Evolutionary conservation across 2,888 invertebrate genomes (phyloP), one percentile per base, ranked within the genome.

Genomic region (Leptopilina myrica): DNA sequence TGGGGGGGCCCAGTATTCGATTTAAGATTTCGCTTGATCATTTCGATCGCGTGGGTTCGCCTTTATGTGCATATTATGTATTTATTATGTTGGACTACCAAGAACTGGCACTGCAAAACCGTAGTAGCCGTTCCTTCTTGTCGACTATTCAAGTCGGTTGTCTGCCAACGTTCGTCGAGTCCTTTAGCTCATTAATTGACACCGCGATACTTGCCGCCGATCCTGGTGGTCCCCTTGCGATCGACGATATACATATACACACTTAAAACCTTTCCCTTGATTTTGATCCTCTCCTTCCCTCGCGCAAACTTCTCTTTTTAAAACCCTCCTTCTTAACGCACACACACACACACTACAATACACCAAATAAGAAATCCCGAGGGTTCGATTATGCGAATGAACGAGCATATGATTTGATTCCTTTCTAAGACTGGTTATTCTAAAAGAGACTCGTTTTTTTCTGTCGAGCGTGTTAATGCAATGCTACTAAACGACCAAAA

Each of bases 61-160:
- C 89, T 91, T 91, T 91, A 91, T 91, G 91, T 90, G 90, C 90
- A 91, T 91, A 91, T 91, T 91, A 91, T 90, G 90, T 91, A 91
- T 91, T 91, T 91, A 91, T 91, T 91, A 91, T 88, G 89, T 89
- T 86, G 84, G 87, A 79, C 88, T 91, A 90, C 91, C 87, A 84
- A 86, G 90, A 91, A 90, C 86, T 88, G 86, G 56, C 77, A 88
- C 87, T 88, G 89, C 91, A 91, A 91, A 91, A 91, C 91, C 91
- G 85, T 86, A 86, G 85, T 86, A 85, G 84, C 84, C 83, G 76
- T 79, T 84, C 84, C 84, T 85, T 84, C 66, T 81, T 81, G 46
- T 56, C 53, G 65, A 14, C 77, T 40, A 33, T 76, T 66, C 56
- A 64, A 78, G 78, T 49, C 56, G 78, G 65, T 59, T 78, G 78